Evolutionary conservation across 2,888 invertebrate species (phyloP).

Genomic region (Fragum fragum): DNA sequence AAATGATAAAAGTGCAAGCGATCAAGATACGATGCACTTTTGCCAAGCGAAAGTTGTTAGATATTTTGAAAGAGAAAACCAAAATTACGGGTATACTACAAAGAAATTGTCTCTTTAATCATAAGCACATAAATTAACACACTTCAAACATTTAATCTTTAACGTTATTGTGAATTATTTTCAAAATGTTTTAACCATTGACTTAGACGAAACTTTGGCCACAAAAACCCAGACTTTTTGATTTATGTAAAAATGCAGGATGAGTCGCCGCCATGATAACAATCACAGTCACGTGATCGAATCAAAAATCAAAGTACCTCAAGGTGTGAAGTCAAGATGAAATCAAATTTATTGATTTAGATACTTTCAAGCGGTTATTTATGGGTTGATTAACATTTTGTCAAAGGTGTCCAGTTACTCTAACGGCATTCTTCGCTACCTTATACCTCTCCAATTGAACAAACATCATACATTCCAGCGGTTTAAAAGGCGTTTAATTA

Average conservation of each 20-base stretch:
- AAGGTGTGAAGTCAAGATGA: slow-evolving; percentile 15
- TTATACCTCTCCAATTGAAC: not conserved
- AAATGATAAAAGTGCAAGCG: not conserved
- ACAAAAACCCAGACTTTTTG: not conserved
- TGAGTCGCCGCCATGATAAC: slow-evolving; percentile 20
- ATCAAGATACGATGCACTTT: not conserved
- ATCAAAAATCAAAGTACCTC: slow-evolving; percentile 14
- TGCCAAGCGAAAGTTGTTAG: not conserved
- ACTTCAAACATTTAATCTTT: not conserved
- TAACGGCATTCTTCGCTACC: not conserved
- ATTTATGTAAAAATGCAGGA: slow-evolving; percentile 19
- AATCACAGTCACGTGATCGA: slow-evolving; percentile 19
- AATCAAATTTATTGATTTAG: slow-evolving; percentile 23
- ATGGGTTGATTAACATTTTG: not conserved
- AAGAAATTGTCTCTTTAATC: not conserved
- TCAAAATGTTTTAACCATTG: not conserved
- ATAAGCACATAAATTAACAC: slow-evolving; percentile 6
- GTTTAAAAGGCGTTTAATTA: not conserved
- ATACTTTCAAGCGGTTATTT: slow-evolving; percentile 10
- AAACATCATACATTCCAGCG: not conserved
- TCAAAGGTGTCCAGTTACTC: slow-evolving; percentile 3
- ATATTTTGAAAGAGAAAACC: not conserved
- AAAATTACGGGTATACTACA: not conserved
- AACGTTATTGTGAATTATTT: not conserved
- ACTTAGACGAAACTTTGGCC: not conserved